Percentiles rank a stretch among this genome's conserved stretches.
Evolutionary conservation across 1,140 invertebrate species (phyloP).

Genomic region (Drosophila biarmipes): DNA sequence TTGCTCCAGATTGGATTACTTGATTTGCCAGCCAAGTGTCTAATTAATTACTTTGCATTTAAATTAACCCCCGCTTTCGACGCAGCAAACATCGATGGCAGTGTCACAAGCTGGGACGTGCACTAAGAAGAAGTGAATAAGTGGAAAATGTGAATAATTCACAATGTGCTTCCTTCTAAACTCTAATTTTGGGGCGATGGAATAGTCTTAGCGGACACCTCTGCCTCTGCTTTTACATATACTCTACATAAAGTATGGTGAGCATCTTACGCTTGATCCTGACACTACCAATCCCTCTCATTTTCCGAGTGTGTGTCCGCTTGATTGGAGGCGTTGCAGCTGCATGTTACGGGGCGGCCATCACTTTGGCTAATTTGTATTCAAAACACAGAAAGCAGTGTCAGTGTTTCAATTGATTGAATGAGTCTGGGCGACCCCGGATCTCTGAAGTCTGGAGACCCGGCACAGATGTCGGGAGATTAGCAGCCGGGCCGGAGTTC

Average conservation of each 20-base stretch:
- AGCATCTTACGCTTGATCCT: background rate
- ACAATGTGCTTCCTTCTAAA: background rate
- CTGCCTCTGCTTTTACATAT: background rate
- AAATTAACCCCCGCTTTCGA: constrained; percentile 72
- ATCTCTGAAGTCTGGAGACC: constrained; percentile 7
- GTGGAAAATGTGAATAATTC: background rate
- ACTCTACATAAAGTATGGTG: background rate
- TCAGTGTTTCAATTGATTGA: constrained; percentile 75
- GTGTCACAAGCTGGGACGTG: background rate
- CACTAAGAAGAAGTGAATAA: background rate
- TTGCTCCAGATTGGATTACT: constrained; percentile 40
- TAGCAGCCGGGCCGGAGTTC: constrained; percentile 53
- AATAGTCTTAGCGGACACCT: background rate
- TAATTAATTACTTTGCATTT: constrained; percentile 83
- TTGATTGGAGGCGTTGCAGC: constrained; percentile 66
- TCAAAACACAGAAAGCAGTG: constrained; percentile 69
- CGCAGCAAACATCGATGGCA: constrained; percentile 41
- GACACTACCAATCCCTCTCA: background rate
- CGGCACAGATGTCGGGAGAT: constrained; percentile 29
- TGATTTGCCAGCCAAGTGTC: constrained; percentile 55
- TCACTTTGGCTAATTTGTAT: constrained; percentile 79
- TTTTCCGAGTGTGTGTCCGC: constrained; percentile 20
- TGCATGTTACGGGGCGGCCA: constrained; percentile 59
- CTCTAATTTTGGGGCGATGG: background rate
- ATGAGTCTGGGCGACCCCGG: constrained; percentile 43